Evolutionary conservation across 1,140 invertebrate species (phyloP), one percentile per base, ranked within the genome.

Genomic region (Leptoteleia sp.): DNA sequence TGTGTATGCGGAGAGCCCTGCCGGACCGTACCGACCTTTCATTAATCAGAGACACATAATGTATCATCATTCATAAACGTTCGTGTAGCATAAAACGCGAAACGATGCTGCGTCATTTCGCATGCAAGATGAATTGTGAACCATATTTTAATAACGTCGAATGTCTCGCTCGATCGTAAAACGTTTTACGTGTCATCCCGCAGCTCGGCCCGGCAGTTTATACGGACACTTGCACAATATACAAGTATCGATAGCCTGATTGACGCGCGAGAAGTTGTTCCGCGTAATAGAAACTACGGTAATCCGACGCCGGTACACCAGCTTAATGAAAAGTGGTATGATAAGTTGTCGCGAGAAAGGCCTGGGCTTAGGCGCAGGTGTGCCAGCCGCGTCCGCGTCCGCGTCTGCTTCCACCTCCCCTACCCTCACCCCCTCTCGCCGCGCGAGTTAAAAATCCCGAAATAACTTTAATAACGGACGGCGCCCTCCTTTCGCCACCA

Each of bases 291-390:
- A 45, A 55, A 70, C 43, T 57, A 70, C 16, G 12, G 42, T 59
- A 35, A 57, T 55, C 64, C 31, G 42, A 57, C 50, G 38, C 50
- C 8, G 6, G 19, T 57, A 48, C 50, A 55, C 31, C 42, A 33
- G 42, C 42, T 68, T 68, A 68, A 57, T 68, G 64, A 68, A 68
- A 68, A 68, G 64, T 57, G 6, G 52, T 57, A 45, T 65, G 62
- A 57, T 57, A 68, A 68, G 50, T 48, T 57, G 64, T 68, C 52
- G 42, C 42, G 42, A 4, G 50, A 48, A 47, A 68, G 64, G 33
- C 7, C 12, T 33, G 22, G 17, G 42, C 42, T 17, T 22, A 33
- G n/a, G 22, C 31, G 47, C 48, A 65, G 61, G 48, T 54, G 62
- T 35, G 33, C 35, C n/a, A n/a, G n/a, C n/a, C n/a, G n/a, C n/a